Conservation (phyloP, 2,888 invertebrate genomes). For the Drosophila multiciliata region DNA sequence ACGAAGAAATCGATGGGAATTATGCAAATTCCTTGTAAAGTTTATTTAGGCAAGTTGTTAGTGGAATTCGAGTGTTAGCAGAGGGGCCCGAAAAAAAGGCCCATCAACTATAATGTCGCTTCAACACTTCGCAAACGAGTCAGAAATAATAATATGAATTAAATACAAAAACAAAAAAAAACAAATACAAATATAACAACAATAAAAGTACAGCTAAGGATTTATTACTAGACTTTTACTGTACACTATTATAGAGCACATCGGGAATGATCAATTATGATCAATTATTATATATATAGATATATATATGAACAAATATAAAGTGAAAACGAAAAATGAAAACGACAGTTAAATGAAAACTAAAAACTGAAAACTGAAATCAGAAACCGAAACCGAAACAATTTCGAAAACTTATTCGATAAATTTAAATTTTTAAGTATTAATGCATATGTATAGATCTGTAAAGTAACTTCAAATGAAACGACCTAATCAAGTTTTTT, state of each 20-base stretch:
- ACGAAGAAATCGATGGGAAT: neutral
- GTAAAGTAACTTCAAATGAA: slow-evolving; percentile 60
- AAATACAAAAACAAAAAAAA: neutral
- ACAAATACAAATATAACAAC: slow-evolving; percentile 12
- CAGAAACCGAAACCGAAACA: slow-evolving; percentile 24
- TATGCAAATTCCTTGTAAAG: slow-evolving; percentile 25
- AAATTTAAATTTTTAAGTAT: slow-evolving; percentile 45
- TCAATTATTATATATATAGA: slow-evolving; percentile 20
- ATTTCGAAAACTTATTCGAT: slow-evolving; percentile 47
- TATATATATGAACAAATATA: slow-evolving; percentile 34
- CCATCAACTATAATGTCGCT: slow-evolving; percentile 52
- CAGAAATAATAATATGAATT: slow-evolving; percentile 28
- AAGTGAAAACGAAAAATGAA: slow-evolving; percentile 19
- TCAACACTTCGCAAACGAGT: slow-evolving; percentile 63
- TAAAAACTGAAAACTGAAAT: neutral
- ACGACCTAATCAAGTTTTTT: slow-evolving; percentile 73
- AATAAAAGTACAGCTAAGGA: slow-evolving; percentile 39
- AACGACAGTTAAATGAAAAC: neutral
- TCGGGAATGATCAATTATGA: slow-evolving; percentile 63
- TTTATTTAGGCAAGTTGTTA: slow-evolving; percentile 39
- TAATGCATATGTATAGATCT: slow-evolving; percentile 59
- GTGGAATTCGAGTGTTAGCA: slow-evolving; percentile 60
- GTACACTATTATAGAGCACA: slow-evolving; percentile 59
- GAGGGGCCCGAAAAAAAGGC: slow-evolving; percentile 42
- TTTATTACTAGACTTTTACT: slow-evolving; percentile 46